Percentiles rank a stretch among this genome's conserved stretches.
Evolutionary conservation across 1,140 invertebrate species (phyloP).

Genomic region (Parapsyche elsis): DNA sequence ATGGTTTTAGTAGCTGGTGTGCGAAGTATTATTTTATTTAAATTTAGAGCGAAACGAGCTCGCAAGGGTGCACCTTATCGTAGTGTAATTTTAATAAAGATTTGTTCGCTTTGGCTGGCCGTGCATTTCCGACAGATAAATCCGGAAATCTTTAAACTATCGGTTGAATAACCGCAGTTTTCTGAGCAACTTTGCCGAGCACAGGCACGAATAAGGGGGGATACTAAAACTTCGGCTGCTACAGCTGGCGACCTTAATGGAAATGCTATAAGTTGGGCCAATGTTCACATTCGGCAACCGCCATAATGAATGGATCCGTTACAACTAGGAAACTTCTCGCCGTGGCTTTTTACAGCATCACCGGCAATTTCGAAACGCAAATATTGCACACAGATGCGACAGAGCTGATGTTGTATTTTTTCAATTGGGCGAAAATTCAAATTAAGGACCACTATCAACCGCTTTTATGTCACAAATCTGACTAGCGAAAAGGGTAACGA

Average conservation of each 20-base stretch:
- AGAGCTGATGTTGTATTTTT: too few relatives aligned
- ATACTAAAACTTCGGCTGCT: background rate
- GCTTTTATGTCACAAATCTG: too few relatives aligned
- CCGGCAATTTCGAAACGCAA: too few relatives aligned
- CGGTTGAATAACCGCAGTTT: slow-evolving; percentile 9
- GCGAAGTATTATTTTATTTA: too few relatives aligned
- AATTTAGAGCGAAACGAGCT: too few relatives aligned
- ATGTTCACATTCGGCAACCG: background rate
- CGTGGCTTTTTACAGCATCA: background rate
- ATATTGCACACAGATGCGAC: too few relatives aligned
- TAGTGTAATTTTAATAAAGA: background rate
- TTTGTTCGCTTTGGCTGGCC: background rate
- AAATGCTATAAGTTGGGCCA: slow-evolving; percentile 9
- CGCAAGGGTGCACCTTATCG: background rate
- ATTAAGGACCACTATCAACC: too few relatives aligned
- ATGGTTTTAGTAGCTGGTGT: background rate
- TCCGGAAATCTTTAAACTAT: background rate
- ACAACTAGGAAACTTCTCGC: background rate
- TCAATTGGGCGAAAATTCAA: too few relatives aligned
- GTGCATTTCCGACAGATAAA: background rate
- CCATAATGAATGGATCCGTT: slow-evolving; percentile 5
- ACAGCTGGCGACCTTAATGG: slow-evolving; percentile 19
- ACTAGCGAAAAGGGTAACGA: too few relatives aligned
- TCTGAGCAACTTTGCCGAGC: slow-evolving; percentile 12
- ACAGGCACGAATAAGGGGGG: background rate